Base-by-base conservation (phyloP, 2,888 invertebrate species). In the Ernsta delagoae region DNA sequence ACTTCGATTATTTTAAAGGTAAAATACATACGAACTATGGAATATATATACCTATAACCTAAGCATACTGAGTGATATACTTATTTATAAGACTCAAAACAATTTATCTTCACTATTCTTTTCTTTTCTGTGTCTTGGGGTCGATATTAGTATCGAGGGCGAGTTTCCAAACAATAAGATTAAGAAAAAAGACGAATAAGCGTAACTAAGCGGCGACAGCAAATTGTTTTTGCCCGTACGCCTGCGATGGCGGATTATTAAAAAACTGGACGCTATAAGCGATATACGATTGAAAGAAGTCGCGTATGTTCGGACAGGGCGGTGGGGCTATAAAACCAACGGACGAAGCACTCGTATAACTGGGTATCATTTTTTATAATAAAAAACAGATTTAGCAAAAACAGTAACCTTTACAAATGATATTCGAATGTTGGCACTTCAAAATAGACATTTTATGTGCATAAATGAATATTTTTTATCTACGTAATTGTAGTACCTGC, bases 211-310 rank as follows among this genome's bases (percentile, higher is more conserved):
- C 72, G 74, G 71, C 54, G 71, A 72, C 75, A 78, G 81, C 84
- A 86, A 83, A 89, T 88, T 86, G 86, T 89, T 89, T 89, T 84
- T 83, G 79, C 41, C 4, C 71, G 76, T 75, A 72, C 76, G 75
- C 70, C 71, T 70, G 36, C 6, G 59, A 64, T 82, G 85, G 79
- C 72, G 80, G 87, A 88, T 87, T 90, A 90, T 90, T 91, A 90
- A 91, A 91, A 92, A 91, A 84, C 81, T 77, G 79, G 78, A 81
- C 71, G 71, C 24, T 78, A 81, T 89, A 88, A 92, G 89, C 89
- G 83, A 77, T 81, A 86, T 90, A 85, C 84, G 83, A 92, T 92
- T 87, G 86, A 77, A 74, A 84, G 78, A 73, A 74, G 87, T 80
- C 85, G 84, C 87, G 85, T 83, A 16, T 84, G 87, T 76, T 79